These are phyloP conservation scores for Epizoanthus illoricatus DNA, from an alignment of 92 coral and sea anemone species.

Conservation along the genomic window DNA sequence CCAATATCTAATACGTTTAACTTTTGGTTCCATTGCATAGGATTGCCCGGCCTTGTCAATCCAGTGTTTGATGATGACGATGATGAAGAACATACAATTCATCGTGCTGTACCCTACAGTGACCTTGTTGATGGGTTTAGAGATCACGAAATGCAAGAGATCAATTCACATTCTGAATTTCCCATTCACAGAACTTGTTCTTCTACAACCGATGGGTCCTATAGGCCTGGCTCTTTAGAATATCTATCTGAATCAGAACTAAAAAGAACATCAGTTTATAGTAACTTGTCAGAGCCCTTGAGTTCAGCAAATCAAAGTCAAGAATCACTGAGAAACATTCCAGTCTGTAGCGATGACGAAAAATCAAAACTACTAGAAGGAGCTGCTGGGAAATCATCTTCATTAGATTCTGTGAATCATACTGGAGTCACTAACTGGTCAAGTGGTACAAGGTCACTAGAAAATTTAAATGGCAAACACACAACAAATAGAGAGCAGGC, in stretches of 20 bases:
- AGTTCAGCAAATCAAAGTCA: constrained; percentile 39
- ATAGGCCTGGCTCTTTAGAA: constrained; percentile 35
- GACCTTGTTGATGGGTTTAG: constrained; percentile 37
- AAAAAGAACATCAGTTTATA: constrained; percentile 28
- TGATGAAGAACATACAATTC: constrained; percentile 7
- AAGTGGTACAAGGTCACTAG: background rate
- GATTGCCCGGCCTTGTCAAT: constrained; percentile 62
- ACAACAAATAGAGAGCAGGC: background rate
- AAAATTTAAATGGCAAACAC: background rate
- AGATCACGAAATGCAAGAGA: constrained; percentile 3
- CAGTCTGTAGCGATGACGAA: constrained; percentile 7
- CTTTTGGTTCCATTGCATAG: constrained; percentile 18
- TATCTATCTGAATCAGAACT: constrained; percentile 33
- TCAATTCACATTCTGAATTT: constrained; percentile 17
- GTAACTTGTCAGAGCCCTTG: constrained; percentile 34
- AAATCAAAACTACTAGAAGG: constrained; percentile 9
- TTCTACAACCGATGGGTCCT: constrained; percentile 40
- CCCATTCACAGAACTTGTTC: constrained; percentile 38
- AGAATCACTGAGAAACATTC: constrained; percentile 24
- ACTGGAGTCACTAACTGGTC: constrained; percentile 19
- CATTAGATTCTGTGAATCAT: constrained; percentile 7
- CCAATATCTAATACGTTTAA: background rate
- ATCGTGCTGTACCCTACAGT: background rate
- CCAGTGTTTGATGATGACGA: constrained; percentile 59
- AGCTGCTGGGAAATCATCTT: background rate